These are phyloP conservation scores for Pelobates fuscus DNA, from an alignment of 2,113 vertebrate species.

Conservation along the genomic window DNA sequence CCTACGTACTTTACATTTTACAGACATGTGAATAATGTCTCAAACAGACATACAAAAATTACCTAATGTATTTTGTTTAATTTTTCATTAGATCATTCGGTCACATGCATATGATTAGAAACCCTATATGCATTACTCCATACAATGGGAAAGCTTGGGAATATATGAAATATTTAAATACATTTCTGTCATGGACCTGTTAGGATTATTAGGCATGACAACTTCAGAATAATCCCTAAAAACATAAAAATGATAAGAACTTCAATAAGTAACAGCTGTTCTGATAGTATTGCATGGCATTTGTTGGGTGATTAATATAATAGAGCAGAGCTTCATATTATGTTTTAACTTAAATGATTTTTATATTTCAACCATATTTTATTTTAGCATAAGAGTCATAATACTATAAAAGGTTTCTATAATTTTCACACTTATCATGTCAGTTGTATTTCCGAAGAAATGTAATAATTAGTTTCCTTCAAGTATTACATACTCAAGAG, in stretches of 20 bases:
- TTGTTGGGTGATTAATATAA: not conserved
- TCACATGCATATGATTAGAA: not conserved
- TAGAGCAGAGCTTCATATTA: not conserved
- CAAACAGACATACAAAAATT: not conserved
- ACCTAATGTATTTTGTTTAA: constrained; percentile 4
- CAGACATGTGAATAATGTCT: not conserved
- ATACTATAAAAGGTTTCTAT: too few relatives aligned
- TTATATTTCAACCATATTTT: too few relatives aligned
- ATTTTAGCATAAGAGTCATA: too few relatives aligned
- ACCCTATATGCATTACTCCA: not conserved
- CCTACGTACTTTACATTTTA: not conserved
- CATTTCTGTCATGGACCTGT: not conserved
- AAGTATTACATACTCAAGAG: too few relatives aligned
- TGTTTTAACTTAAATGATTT: too few relatives aligned
- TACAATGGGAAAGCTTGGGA: not conserved
- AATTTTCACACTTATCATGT: too few relatives aligned
- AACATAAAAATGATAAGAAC: not conserved
- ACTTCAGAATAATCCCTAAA: not conserved
- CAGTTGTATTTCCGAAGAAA: too few relatives aligned
- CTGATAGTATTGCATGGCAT: too few relatives aligned
- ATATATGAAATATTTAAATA: not conserved
- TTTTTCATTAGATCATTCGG: not conserved
- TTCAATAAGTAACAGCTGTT: constrained; percentile 11
- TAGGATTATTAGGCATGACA: not conserved
- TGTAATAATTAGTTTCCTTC: too few relatives aligned